A percentile compares a stretch with the other conserved stretches of the same genome.
Conservation (phyloP, 2,113 vertebrate species). For the Macrotus californicus region DNA sequence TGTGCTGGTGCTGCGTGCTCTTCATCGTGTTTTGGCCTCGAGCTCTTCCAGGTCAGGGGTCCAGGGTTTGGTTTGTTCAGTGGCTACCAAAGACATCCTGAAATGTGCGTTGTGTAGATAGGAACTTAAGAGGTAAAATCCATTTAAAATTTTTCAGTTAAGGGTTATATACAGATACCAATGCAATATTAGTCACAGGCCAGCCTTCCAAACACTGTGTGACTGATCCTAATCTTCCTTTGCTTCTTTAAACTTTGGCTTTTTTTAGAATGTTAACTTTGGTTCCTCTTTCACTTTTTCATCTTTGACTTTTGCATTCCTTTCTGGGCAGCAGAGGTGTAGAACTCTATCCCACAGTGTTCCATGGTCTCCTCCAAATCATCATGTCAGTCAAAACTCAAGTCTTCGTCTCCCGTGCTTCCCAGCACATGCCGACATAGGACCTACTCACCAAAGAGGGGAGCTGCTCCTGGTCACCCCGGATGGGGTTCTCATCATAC, state of each 20-base stretch:
- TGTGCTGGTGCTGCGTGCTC: no score
- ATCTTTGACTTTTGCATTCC: background rate
- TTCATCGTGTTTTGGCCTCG: fast-evolving
- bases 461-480: background rate
- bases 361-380: background rate
- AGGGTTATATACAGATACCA: background rate
- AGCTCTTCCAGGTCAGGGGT: background rate
- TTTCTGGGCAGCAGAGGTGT: background rate
- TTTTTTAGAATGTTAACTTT: background rate
- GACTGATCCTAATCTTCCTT: background rate
- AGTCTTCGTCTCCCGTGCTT: background rate
- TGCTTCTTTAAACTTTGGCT: background rate
- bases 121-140: background rate
- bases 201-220: background rate
- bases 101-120: background rate
- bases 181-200: background rate
- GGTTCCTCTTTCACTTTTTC: background rate
- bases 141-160: background rate
- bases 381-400: background rate
- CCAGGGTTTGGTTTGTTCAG: background rate
- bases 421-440: background rate
- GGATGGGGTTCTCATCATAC: fast-evolving
- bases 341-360: background rate
- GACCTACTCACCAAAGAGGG: background rate
- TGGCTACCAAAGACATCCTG: background rate